Conservation (phyloP, 2,113 vertebrate species). For the Sebastes schlegelii region DNA sequence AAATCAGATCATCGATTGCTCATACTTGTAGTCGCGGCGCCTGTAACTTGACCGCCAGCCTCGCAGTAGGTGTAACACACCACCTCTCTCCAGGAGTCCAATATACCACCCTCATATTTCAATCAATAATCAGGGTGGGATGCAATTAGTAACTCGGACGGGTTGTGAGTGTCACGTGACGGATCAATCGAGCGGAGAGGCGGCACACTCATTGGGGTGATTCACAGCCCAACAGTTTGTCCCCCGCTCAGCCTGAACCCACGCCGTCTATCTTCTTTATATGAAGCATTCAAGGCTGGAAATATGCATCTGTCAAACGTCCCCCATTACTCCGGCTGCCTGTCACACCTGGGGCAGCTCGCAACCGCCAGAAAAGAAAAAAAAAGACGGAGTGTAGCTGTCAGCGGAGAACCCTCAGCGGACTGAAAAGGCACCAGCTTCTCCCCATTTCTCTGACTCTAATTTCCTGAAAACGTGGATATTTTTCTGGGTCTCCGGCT, state of each 20-base stretch:
- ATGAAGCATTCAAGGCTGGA: constrained; percentile 80
- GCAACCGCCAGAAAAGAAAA: constrained; percentile 55
- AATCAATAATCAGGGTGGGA: constrained; percentile 74
- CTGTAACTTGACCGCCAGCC: constrained; percentile 34
- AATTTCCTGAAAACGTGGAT: constrained; percentile 76
- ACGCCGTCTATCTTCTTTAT: constrained; percentile 81
- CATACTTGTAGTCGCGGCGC: background rate
- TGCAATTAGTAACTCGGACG: constrained; percentile 71
- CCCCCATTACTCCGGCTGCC: constrained; percentile 78
- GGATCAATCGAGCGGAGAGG: constrained; percentile 69
- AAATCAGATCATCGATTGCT: constrained; percentile 21
- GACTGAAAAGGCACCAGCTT: constrained; percentile 71
- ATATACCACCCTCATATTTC: constrained; percentile 68
- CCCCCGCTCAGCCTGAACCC: constrained; percentile 67
- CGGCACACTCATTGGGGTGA: constrained; percentile 76
- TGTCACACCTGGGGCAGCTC: constrained; percentile 80
- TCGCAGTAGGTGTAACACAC: background rate
- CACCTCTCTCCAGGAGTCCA: constrained; percentile 22
- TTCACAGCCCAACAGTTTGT: constrained; percentile 80
- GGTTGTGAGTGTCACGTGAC: constrained; percentile 66
- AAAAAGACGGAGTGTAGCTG: constrained; percentile 78
- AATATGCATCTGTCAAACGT: constrained; percentile 83
- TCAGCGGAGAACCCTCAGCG: constrained; percentile 72
- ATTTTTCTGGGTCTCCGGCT: constrained; percentile 65
- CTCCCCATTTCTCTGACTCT: constrained; percentile 68